phyloP scores from a whole-genome alignment of 2,113 vertebrate genomes.

The Anarhynchus alexandrinus region DNA sequence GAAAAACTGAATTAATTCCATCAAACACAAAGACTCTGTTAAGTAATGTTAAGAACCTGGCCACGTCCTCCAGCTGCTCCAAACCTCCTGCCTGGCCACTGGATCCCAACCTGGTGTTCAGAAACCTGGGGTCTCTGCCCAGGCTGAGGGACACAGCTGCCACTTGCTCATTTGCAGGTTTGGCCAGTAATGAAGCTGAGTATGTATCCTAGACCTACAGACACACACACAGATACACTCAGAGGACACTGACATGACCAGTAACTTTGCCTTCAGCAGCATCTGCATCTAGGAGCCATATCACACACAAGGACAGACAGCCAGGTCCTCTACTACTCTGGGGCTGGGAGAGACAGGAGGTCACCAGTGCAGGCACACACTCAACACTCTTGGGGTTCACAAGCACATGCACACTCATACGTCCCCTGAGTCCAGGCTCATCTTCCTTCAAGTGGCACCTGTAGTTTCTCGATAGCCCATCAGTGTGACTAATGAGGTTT shows the following conservation, averaged over 20 bases:
- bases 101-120: background rate
- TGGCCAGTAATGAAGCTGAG: background rate
- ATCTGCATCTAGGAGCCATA: background rate
- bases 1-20: background rate
- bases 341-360: background rate
- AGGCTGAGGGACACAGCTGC: background rate
- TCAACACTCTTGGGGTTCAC: background rate
- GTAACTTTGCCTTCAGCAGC: background rate
- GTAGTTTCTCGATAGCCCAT: too few relatives aligned
- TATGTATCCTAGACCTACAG: background rate
- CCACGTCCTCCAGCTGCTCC: background rate
- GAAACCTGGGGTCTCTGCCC: background rate
- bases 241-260: background rate
- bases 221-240: background rate
- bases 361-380: background rate
- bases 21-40: background rate
- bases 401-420: background rate
- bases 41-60: background rate
- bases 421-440: background rate
- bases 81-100: background rate
- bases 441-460: background rate
- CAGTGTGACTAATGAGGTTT: too few relatives aligned
- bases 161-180: background rate
- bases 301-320: background rate
- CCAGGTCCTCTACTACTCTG: background rate